Conservation (phyloP, 2,888 invertebrate genomes). For the Onthophagus sagittarius region DNA sequence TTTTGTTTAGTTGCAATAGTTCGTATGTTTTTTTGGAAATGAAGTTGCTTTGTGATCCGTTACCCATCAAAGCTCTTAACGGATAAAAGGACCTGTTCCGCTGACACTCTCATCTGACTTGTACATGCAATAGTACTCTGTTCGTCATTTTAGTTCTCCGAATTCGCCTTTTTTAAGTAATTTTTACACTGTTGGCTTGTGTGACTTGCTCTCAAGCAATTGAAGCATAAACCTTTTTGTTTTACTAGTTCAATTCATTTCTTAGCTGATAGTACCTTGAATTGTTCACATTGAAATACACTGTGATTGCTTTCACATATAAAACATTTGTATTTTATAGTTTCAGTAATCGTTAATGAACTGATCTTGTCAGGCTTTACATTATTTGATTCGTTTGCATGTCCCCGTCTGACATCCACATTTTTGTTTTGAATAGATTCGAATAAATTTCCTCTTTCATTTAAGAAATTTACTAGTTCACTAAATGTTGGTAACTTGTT, state of each 20-base stretch:
- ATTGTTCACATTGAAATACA: not conserved
- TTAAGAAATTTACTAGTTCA: not conserved
- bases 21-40: conserved; percentile 7
- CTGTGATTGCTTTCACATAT: not conserved
- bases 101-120: not conserved
- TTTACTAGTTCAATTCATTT: not conserved
- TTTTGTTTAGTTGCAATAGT: conserved; percentile 2
- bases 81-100: not conserved
- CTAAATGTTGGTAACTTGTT: not conserved
- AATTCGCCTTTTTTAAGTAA: not conserved
- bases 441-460: not conserved
- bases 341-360: not conserved
- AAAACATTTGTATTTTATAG: not conserved
- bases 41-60: conserved; percentile 20
- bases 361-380: not conserved
- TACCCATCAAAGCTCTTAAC: conserved; percentile 12
- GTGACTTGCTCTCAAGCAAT: not conserved
- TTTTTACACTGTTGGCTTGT: not conserved
- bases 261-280: not conserved
- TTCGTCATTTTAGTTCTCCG: not conserved
- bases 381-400: not conserved
- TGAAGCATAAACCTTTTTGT: not conserved
- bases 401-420: not conserved
- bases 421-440: not conserved
- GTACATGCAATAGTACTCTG: not conserved